Conservation (phyloP, 2,888 invertebrate species). For the Ochropacha duplaris region DNA sequence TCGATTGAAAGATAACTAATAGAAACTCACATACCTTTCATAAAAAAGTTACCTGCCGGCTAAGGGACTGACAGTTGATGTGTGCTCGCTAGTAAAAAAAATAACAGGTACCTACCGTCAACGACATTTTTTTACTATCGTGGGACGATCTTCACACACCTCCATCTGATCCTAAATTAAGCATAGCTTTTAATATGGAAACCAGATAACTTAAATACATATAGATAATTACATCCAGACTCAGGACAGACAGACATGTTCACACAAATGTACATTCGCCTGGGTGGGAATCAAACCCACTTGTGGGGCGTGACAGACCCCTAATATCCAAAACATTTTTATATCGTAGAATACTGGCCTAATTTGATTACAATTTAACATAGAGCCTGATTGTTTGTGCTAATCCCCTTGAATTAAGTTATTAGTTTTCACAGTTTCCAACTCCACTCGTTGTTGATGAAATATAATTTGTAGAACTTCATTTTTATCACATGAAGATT, state of each 20-base stretch:
- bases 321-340: too few species aligned
- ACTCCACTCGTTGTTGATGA: neutral
- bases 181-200: too few species aligned
- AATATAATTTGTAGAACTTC: too few species aligned
- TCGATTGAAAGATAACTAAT: neutral
- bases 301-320: too few species aligned
- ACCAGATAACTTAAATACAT: too few species aligned
- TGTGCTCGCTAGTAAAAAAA: neutral
- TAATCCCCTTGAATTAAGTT: neutral
- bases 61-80: neutral
- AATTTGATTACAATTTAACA: neutral
- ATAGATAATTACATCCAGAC: too few species aligned
- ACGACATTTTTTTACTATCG: too few species aligned
- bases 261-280: too few species aligned
- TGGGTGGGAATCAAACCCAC: too few species aligned
- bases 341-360: neutral
- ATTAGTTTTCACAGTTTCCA: neutral
- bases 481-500: neutral
- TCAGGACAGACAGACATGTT: too few species aligned
- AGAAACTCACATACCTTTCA: neutral
- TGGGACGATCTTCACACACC: too few species aligned
- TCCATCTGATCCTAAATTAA: too few species aligned
- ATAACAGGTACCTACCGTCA: neutral
- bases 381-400: neutral
- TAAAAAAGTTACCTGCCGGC: neutral